Evolutionary conservation across 2,113 vertebrate genomes (phyloP).

Genomic region (Caranx ignobilis): DNA sequence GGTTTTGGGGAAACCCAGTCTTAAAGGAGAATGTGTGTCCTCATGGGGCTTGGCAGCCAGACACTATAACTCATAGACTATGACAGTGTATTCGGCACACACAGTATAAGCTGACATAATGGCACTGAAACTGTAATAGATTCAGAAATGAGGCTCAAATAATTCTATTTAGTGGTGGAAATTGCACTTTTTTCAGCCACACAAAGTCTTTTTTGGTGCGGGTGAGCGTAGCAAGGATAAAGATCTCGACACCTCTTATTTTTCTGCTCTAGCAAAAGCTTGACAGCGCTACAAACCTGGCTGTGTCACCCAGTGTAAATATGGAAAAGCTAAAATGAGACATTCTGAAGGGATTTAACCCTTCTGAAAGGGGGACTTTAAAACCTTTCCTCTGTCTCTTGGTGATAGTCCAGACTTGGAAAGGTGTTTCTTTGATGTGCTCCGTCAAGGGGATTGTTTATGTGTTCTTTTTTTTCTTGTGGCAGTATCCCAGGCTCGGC

Average conservation of each 20-base stretch:
- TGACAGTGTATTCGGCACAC: constrained; percentile 14
- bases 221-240: neutral
- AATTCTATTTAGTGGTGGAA: neutral
- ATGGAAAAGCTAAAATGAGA: constrained; percentile 40
- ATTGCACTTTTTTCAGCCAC: neutral
- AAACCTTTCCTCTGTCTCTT: constrained; percentile 49
- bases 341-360: constrained; percentile 29
- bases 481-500: constrained; percentile 97
- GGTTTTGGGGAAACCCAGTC: constrained; percentile 71
- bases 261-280: constrained; percentile 1
- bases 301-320: constrained; percentile 16
- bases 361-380: constrained; percentile 28
- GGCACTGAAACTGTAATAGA: neutral
- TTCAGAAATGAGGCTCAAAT: neutral
- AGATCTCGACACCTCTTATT: neutral
- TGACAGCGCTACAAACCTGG: constrained; percentile 11
- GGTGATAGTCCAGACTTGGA: constrained; percentile 52
- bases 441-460: constrained; percentile 35
- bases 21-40: constrained; percentile 43
- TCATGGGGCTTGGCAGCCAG: constrained; percentile 38
- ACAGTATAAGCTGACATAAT: neutral
- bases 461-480: constrained; percentile 29
- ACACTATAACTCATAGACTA: constrained; percentile 22
- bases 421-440: constrained; percentile 68
- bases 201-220: neutral